A percentile compares a stretch with the other conserved stretches of the same genome.
phyloP scores from a whole-genome alignment of 2,113 vertebrate genomes.

The Petrocephalus zakoni region DNA sequence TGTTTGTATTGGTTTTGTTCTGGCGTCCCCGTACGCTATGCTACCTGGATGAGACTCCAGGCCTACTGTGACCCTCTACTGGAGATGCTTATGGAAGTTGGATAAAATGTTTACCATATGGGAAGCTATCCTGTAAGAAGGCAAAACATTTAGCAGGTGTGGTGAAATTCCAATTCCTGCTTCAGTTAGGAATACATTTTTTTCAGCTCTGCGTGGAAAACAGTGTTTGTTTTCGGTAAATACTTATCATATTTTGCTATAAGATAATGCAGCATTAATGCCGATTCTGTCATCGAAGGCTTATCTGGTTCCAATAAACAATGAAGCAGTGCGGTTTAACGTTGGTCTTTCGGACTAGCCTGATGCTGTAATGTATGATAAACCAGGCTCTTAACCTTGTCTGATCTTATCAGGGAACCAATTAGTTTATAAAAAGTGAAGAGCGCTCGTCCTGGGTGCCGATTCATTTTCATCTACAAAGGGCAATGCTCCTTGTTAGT shows the following conservation, averaged over 20 bases:
- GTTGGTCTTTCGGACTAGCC: constrained; percentile 37
- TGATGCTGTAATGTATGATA: constrained; percentile 56
- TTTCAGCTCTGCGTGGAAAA: not conserved
- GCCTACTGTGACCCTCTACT: not conserved
- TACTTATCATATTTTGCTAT: not conserved
- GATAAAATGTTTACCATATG: not conserved
- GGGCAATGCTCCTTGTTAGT: constrained; percentile 37
- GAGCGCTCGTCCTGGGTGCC: constrained; percentile 30
- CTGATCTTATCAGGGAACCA: constrained; percentile 56
- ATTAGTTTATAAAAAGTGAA: constrained; percentile 49
- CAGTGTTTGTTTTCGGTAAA: not conserved
- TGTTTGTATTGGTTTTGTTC: not conserved
- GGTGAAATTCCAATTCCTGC: not conserved
- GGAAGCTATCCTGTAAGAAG: not conserved
- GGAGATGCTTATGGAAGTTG: not conserved
- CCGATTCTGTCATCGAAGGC: not conserved
- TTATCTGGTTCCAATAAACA: not conserved
- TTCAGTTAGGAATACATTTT: not conserved
- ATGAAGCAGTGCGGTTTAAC: constrained; percentile 25
- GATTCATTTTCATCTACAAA: constrained; percentile 46
- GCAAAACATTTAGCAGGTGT: not conserved
- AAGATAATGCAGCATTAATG: too few relatives aligned
- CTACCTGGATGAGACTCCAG: not conserved
- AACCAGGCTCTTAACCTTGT: constrained; percentile 51
- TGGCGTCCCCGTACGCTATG: not conserved